Conservation (phyloP, 2,888 invertebrate genomes). For the Machimus atricapillus region DNA sequence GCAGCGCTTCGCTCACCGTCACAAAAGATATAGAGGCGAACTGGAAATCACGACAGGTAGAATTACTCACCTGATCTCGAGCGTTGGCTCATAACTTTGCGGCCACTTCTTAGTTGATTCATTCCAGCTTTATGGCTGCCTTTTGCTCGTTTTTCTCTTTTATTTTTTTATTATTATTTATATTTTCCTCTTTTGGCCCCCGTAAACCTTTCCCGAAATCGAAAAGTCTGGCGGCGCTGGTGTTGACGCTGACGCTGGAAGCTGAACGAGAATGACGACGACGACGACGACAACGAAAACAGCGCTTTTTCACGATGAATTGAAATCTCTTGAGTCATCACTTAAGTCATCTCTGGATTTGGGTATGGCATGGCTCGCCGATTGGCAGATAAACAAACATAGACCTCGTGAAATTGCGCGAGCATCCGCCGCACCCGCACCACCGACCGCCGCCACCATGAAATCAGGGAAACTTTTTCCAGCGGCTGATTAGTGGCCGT, state of each 20-base stretch:
- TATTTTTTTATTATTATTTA: background rate
- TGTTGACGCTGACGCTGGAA: background rate
- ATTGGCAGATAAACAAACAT: background rate
- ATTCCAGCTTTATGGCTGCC: background rate
- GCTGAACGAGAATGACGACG: background rate
- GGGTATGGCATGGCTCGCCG: background rate
- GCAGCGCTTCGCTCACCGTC: background rate
- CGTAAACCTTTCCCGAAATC: background rate
- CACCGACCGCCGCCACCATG: background rate
- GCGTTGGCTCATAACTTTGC: background rate
- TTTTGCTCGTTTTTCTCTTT: background rate
- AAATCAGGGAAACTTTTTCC: background rate
- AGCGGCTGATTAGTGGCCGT: background rate
- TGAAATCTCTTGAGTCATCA: constrained; percentile 32
- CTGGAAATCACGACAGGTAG: constrained; percentile 33
- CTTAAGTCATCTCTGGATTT: constrained; percentile 34
- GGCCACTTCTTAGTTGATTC: constrained; percentile 8
- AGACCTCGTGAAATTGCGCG: background rate
- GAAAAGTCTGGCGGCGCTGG: background rate
- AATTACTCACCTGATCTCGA: constrained; percentile 27
- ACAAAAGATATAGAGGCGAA: constrained; percentile 11
- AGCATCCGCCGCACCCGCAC: background rate
- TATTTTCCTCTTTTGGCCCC: background rate
- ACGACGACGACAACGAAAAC: background rate
- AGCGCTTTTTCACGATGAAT: background rate